These are phyloP conservation scores for Tyto alba DNA, from an alignment of 2,113 vertebrate genomes.

Conservation along the genomic window DNA sequence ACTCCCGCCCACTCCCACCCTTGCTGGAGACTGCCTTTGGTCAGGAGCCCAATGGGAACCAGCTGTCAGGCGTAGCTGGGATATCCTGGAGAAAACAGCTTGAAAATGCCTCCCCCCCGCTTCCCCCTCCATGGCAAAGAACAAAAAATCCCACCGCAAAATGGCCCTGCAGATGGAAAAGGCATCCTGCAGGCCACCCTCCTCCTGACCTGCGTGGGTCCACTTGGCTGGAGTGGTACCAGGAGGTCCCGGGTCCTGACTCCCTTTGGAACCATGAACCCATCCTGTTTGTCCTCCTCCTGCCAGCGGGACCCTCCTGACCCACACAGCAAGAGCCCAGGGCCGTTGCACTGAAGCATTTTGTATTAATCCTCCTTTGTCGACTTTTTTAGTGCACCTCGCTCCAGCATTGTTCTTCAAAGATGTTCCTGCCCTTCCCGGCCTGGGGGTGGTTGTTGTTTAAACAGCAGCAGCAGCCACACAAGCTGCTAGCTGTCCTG, in stretches of 20 bases:
- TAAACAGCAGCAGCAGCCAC: slow-evolving; percentile 54
- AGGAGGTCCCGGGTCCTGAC: neutral
- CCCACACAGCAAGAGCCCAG: neutral
- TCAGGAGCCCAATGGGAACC: slow-evolving; percentile 67
- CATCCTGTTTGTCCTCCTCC: slow-evolving; percentile 40
- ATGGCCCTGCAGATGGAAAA: slow-evolving; percentile 44
- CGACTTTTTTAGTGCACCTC: neutral
- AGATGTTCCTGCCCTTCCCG: slow-evolving; percentile 42
- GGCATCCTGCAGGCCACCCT: slow-evolving; percentile 13
- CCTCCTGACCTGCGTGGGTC: slow-evolving; percentile 7
- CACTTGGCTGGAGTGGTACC: neutral
- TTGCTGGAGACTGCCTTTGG: slow-evolving; percentile 59
- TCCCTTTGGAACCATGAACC: neutral
- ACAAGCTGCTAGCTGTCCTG: slow-evolving; percentile 59
- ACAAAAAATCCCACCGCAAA: neutral
- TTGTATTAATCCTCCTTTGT: neutral
- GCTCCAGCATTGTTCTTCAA: slow-evolving; percentile 19
- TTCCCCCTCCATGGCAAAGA: neutral
- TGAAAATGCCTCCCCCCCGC: slow-evolving; percentile 27
- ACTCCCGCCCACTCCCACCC: slow-evolving; percentile 30
- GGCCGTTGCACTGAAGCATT: neutral
- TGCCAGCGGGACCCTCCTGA: neutral
- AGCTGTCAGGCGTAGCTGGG: slow-evolving; percentile 60
- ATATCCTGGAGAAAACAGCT: slow-evolving; percentile 54
- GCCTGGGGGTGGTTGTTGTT: slow-evolving; percentile 51